These are phyloP conservation scores for Jaculus jaculus DNA, from an alignment of 2,113 vertebrate genomes.

Conservation along the genomic window DNA sequence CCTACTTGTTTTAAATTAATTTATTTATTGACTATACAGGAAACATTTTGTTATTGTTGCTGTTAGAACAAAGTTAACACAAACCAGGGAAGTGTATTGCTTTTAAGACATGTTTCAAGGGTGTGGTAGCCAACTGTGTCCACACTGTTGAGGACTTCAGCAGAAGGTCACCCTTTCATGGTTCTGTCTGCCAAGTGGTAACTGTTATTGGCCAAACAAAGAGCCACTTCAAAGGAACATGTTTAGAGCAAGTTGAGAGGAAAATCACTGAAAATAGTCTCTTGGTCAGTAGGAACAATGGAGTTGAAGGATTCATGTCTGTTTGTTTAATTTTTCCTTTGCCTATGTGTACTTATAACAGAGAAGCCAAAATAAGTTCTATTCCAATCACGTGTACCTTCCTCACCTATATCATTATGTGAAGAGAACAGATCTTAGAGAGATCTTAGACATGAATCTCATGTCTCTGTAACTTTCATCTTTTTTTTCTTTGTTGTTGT, in stretches of 20 bases:
- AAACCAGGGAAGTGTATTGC: neutral
- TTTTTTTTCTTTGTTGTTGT: too few relatives aligned
- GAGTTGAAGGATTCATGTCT: neutral
- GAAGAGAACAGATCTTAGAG: neutral
- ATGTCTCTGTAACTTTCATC: neutral
- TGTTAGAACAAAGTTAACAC: neutral
- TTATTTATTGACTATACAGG: neutral
- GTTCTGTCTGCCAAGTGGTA: neutral
- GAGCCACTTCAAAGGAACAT: neutral
- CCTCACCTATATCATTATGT: neutral
- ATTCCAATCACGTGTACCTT: neutral
- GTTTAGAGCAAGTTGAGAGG: neutral
- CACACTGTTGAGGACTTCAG: neutral
- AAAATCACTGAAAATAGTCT: neutral
- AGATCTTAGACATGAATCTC: neutral
- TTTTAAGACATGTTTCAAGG: neutral
- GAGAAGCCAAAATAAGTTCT: neutral
- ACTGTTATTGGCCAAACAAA: slow-evolving; percentile 7
- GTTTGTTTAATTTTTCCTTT: neutral
- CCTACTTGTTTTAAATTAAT: neutral
- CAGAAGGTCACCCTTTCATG: neutral
- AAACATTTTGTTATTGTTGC: neutral
- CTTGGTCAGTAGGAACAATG: neutral
- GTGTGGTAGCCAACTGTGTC: neutral
- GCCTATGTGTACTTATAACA: neutral